Conservation (phyloP, 1,140 invertebrate species). For the Eumeta japonica region DNA sequence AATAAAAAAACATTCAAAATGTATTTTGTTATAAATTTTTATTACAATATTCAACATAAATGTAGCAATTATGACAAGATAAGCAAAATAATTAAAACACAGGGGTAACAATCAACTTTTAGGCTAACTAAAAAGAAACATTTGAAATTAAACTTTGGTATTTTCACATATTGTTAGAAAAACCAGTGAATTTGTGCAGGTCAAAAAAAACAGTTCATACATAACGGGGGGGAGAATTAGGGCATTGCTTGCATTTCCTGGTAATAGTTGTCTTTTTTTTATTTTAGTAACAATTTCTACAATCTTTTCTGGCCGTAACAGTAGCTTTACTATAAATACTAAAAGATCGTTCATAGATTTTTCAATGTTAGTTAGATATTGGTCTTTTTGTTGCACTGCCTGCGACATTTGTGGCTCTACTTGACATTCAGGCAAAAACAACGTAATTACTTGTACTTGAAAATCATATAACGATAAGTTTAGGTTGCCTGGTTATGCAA, state of each 20-base stretch:
- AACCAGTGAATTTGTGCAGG: slow-evolving; percentile 3
- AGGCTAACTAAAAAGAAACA: too few relatives aligned
- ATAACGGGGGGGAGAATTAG: slow-evolving; percentile 3
- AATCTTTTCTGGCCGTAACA: slow-evolving; percentile 5
- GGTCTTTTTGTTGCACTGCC: slow-evolving; percentile 1
- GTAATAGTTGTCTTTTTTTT: slow-evolving; percentile 2
- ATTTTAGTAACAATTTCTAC: slow-evolving; percentile 4
- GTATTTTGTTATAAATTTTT: too few relatives aligned
- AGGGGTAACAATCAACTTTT: too few relatives aligned
- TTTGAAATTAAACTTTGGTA: slow-evolving; percentile 2
- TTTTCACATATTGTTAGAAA: not conserved
- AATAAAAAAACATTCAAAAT: too few relatives aligned
- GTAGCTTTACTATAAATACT: slow-evolving; percentile 1
- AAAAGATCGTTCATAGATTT: slow-evolving; percentile 2
- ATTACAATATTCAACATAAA: too few relatives aligned
- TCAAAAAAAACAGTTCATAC: slow-evolving; percentile 3
- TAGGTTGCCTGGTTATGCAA: not conserved
- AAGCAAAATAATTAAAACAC: too few relatives aligned
- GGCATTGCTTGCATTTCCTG: slow-evolving; percentile 3
- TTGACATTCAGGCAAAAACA: not conserved
- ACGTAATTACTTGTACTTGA: slow-evolving; percentile 4
- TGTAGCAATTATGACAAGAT: too few relatives aligned
- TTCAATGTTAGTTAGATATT: slow-evolving; percentile 1
- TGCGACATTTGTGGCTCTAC: not conserved
- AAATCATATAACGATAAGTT: slow-evolving; percentile 4